Evolutionary conservation across 2,113 vertebrate genomes (phyloP).

Genomic region (human (Homo sapiens)): DNA sequence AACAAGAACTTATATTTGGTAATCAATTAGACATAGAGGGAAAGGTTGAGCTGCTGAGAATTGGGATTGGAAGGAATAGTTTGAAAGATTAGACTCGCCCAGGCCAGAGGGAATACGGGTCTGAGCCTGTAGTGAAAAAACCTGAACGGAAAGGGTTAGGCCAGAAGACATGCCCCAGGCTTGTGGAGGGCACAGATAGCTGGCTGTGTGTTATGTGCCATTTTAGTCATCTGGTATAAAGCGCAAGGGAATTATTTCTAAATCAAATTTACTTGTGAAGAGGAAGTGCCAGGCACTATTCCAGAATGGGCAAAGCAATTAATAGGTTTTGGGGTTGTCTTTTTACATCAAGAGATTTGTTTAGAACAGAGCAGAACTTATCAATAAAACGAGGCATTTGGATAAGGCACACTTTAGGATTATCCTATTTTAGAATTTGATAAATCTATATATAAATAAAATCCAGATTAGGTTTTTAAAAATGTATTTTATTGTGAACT

Average conservation of each 20-base stretch:
- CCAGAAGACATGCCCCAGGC: not conserved
- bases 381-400: not conserved
- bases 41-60: not conserved
- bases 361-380: not conserved
- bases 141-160: not conserved
- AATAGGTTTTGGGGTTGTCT: not conserved
- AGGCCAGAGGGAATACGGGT: not conserved
- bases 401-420: not conserved
- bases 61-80: not conserved
- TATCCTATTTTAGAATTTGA: not conserved
- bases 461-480: not conserved
- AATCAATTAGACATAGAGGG: not conserved
- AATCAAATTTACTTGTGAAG: too few relatives aligned
- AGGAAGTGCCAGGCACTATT: accelerated
- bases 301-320: too few relatives aligned
- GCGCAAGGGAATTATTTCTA: not conserved
- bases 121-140: not conserved
- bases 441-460: not conserved
- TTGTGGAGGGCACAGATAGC: too few relatives aligned
- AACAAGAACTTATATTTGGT: not conserved
- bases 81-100: not conserved
- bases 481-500: not conserved
- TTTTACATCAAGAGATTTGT: not conserved
- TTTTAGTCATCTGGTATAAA: not conserved
- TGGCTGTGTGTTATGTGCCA: accelerated